Evolutionary conservation across 2,888 invertebrate genomes (phyloP), one percentile per base, ranked within the genome.

Genomic region (Serripes groenlandicus): DNA sequence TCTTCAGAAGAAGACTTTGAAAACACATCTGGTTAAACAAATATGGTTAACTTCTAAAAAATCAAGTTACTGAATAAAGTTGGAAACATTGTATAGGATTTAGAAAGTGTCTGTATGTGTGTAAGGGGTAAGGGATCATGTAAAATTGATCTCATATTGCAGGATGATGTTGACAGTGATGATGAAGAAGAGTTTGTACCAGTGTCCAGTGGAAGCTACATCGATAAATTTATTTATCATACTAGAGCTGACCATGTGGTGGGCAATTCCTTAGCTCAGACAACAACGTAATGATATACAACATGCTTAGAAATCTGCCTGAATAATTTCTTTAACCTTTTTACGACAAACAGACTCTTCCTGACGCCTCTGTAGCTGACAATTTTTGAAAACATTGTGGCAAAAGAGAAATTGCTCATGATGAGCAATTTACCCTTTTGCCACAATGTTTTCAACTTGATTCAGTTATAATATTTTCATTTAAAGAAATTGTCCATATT

Each of bases 81-180:
- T n/a, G n/a, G n/a, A n/a, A n/a, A n/a, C n/a, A n/a, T n/a, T n/a
- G n/a, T n/a, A n/a, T n/a, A n/a, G n/a, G n/a, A n/a, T n/a, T n/a
- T n/a, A n/a, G n/a, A n/a, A n/a, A n/a, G n/a, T n/a, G n/a, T n/a
- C n/a, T n/a, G n/a, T n/a, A n/a, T n/a, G n/a, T n/a, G 52, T 52
- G 52, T 15, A 3, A 52, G 3, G 23, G 52, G 4, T 52, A n/a
- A n/a, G n/a, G 4, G 52, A 7, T 3, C 52, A 52, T 15, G 23
- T 21, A 15, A 3, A 23, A 4, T 52, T 52, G 18, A 15, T 52
- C 23, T 7, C 52, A 52, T n/a, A 70, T 11, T 70, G 26, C 54
- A 72, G 64, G 58, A 32, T 66, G 66, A 68, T 37, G 68, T 42
- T 37, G 42, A 68, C 42, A 37, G 28, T 26, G 42, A 23, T 3